Evolutionary conservation across 2,888 invertebrate species (phyloP).

Genomic region (Drosophila stalkeri): DNA sequence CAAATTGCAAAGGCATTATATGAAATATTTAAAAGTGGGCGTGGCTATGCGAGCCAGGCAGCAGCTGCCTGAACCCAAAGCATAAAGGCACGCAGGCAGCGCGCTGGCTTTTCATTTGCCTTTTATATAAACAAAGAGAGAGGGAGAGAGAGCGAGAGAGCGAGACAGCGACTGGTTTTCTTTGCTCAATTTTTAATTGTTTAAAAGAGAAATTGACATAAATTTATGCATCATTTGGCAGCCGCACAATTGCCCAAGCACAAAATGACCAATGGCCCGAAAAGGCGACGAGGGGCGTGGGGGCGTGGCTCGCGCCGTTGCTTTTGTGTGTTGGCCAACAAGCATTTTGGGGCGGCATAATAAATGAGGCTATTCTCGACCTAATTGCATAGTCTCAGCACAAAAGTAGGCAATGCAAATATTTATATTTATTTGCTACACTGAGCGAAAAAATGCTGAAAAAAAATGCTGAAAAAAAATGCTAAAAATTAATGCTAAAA

Average conservation of each 20-base stretch:
- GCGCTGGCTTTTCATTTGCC: slow-evolving; percentile 38
- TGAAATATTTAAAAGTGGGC: slow-evolving; percentile 62
- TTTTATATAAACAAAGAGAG: slow-evolving; percentile 14
- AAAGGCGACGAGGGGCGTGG: not conserved
- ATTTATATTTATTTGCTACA: slow-evolving; percentile 42
- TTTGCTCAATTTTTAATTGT: slow-evolving; percentile 63
- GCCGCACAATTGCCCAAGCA: slow-evolving; percentile 32
- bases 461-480: too few species aligned
- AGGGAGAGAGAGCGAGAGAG: slow-evolving; percentile 3
- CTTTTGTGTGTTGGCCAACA: slow-evolving; percentile 40
- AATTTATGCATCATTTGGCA: slow-evolving; percentile 69
- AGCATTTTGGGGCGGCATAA: slow-evolving; percentile 45
- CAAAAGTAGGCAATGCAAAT: slow-evolving; percentile 61
- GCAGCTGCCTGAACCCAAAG: not conserved
- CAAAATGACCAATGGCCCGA: slow-evolving; percentile 42
- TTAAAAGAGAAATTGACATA: slow-evolving; percentile 71
- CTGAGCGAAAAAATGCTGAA: slow-evolving; percentile 23
- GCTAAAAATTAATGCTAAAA: slow-evolving; percentile 2
- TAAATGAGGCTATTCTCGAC: slow-evolving; percentile 54
- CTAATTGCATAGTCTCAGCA: slow-evolving; percentile 48
- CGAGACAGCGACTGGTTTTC: not conserved
- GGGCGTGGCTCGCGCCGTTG: not conserved
- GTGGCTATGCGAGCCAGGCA: not conserved
- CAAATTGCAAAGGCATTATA: slow-evolving; percentile 71
- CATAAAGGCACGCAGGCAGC: slow-evolving; percentile 14